phyloP scores from a whole-genome alignment of 2,888 invertebrate species.

The Saturnia pavonia region DNA sequence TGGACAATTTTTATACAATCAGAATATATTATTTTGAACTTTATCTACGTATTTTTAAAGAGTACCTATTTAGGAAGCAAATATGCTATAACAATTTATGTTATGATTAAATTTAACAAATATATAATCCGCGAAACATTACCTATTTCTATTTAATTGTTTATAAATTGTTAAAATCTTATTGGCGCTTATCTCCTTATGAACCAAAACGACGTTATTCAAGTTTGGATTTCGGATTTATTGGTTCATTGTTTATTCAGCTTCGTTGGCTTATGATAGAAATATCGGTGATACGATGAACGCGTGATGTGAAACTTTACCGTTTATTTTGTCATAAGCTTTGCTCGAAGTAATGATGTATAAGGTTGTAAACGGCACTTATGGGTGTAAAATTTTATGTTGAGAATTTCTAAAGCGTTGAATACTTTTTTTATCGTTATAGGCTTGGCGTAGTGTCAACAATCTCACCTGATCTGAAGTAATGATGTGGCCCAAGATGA shows the following conservation, averaged over 20 bases:
- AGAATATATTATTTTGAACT: too few species aligned
- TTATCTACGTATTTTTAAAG: too few species aligned
- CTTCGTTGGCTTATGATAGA: neutral
- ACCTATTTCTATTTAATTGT: too few species aligned
- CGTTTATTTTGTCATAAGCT: constrained; percentile 8
- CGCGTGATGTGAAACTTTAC: neutral
- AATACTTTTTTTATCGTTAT: too few species aligned
- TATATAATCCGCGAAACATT: too few species aligned
- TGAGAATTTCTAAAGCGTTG: neutral
- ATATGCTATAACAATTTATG: too few species aligned
- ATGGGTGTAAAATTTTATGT: constrained; percentile 4
- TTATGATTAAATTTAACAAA: too few species aligned
- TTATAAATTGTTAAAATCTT: constrained; percentile 1
- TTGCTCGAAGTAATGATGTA: neutral
- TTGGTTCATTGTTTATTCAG: constrained; percentile 7
- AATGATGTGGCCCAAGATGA: too few species aligned
- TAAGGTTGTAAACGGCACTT: constrained; percentile 2
- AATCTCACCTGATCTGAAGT: too few species aligned
- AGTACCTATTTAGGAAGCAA: too few species aligned
- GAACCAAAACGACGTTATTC: neutral
- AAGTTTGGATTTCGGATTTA: constrained; percentile 2
- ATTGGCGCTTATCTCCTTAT: neutral
- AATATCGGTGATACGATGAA: neutral
- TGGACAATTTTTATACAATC: too few species aligned
- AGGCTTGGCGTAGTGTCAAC: too few species aligned